These are phyloP conservation scores for Henicopernis longicauda DNA, from an alignment of 2,113 vertebrate species.

Conservation along the genomic window DNA sequence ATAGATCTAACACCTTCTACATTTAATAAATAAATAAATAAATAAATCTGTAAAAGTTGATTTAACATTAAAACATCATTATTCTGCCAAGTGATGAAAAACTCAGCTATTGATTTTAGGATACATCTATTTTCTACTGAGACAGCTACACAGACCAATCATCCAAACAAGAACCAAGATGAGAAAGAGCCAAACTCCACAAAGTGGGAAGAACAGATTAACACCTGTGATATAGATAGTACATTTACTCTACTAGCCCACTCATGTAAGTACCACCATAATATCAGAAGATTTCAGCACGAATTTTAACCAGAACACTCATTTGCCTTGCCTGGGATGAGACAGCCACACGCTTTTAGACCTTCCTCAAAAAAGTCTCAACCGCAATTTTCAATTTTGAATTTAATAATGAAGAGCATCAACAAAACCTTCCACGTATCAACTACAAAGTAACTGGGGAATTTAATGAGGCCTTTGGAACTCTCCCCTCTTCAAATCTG, in stretches of 20 bases:
- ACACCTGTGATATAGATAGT: rapidly evolving
- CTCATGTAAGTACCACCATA: background rate
- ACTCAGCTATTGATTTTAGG: background rate
- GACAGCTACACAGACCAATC: background rate
- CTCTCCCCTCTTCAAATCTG: background rate
- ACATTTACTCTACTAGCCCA: background rate
- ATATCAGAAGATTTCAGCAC: background rate
- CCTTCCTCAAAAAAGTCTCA: background rate
- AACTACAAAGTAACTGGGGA: background rate
- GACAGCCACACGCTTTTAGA: background rate
- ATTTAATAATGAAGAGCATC: background rate
- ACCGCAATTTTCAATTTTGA: background rate
- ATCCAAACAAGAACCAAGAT: background rate
- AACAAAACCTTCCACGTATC: background rate
- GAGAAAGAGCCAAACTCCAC: background rate
- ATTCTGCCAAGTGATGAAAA: background rate
- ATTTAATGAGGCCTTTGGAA: background rate
- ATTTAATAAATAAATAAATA: background rate
- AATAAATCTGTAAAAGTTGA: background rate
- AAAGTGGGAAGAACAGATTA: background rate
- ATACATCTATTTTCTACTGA: background rate
- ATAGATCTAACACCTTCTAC: background rate
- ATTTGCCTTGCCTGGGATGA: background rate
- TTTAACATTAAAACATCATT: background rate
- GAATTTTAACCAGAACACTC: background rate